Percentiles rank a stretch among this genome's conserved stretches.
Conservation (phyloP, 2,797 vertebrate genomes). For the Avahi laniger region DNA sequence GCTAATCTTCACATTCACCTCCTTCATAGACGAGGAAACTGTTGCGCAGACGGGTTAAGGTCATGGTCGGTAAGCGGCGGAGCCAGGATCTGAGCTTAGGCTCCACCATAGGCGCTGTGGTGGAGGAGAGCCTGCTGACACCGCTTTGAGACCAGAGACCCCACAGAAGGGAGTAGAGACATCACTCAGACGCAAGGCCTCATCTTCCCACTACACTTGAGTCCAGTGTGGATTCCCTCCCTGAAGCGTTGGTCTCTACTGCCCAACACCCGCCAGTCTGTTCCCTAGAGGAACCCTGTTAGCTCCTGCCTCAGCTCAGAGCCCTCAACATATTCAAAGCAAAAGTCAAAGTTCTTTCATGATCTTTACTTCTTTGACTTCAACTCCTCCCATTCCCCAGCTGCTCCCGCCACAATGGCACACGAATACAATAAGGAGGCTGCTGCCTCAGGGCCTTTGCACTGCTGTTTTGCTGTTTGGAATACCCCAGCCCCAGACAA, state of each 20-base stretch:
- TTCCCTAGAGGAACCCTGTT: not conserved
- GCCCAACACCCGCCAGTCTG: not conserved
- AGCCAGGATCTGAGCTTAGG: not conserved
- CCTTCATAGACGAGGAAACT: not conserved
- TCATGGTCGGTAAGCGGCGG: not conserved
- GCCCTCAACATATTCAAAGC: not conserved
- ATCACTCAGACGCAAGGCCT: not conserved
- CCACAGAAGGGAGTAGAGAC: not conserved
- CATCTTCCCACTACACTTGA: not conserved
- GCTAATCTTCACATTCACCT: not conserved
- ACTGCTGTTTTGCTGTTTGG: not conserved
- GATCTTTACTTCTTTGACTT: not conserved
- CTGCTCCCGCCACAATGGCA: not conserved
- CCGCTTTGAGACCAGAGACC: not conserved
- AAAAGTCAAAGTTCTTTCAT: not conserved
- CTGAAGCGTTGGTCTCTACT: not conserved
- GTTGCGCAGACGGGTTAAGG: not conserved
- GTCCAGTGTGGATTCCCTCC: not conserved
- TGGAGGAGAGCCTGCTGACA: not conserved
- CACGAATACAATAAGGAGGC: not conserved
- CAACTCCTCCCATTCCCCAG: not conserved
- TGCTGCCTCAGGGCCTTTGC: not conserved
- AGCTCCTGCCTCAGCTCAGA: not conserved
- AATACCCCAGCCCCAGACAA: not conserved
- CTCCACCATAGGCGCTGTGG: not conserved